A percentile compares a stretch with the other conserved stretches of the same genome.
These are phyloP conservation scores for Rhopalosiphum maidis DNA, from an alignment of 1,140 invertebrate species.

Conservation along the genomic window DNA sequence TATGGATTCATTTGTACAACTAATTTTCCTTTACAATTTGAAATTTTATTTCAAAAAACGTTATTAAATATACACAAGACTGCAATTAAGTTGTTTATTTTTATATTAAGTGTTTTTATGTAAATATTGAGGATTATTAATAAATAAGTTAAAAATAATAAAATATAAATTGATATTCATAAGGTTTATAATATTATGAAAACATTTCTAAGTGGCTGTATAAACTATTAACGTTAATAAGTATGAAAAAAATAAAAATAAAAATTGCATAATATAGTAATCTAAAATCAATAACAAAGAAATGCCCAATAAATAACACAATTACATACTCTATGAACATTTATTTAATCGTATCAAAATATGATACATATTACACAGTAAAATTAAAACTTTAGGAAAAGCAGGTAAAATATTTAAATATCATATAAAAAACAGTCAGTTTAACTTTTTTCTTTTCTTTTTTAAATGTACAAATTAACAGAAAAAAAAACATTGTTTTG, in stretches of 20 bases:
- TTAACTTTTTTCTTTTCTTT: background rate
- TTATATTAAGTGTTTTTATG: conserved; percentile 18
- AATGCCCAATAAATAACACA: conserved; percentile 52
- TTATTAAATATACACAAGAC: background rate
- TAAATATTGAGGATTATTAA: conserved; percentile 44
- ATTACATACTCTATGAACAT: conserved; percentile 44
- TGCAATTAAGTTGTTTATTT: conserved; percentile 31
- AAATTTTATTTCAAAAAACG: background rate
- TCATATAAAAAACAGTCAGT: conserved; percentile 44
- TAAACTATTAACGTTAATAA: conserved; percentile 32
- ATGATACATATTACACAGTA: conserved; percentile 15
- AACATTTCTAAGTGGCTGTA: conserved; percentile 18
- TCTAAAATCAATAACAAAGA: conserved; percentile 52
- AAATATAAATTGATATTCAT: conserved; percentile 31
- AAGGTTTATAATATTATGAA: conserved; percentile 27
- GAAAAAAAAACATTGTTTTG: conserved; percentile 12
- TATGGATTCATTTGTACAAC: background rate
- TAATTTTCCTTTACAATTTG: background rate
- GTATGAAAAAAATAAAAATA: conserved; percentile 31
- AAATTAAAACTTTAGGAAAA: conserved; percentile 42
- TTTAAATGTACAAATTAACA: conserved; percentile 52
- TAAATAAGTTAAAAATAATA: conserved; percentile 48
- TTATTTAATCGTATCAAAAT: conserved; percentile 41
- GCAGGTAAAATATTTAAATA: conserved; percentile 26
- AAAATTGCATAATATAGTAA: conserved; percentile 38